Base-by-base conservation (phyloP, 1,140 invertebrate species). In the Lepidurus arcticus region DNA sequence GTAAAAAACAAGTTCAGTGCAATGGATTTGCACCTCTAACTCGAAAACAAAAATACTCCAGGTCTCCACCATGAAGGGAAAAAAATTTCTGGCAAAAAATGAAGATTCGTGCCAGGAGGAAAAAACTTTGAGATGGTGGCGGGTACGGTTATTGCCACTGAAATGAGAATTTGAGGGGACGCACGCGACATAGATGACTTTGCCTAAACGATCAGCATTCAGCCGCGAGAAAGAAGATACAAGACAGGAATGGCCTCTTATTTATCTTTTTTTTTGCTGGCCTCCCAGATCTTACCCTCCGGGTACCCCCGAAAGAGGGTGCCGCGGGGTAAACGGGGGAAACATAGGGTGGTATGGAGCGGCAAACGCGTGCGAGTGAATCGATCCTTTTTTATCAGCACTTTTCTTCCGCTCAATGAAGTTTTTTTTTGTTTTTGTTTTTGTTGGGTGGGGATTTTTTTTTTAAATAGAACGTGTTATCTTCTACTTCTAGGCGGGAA, bases 371-470 rank as follows among this genome's bases (percentile, higher is more conserved):
- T 34, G 34, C 34, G 34, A 34, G 34, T 65, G 53, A 65, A 65
- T 65, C 53, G 53, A 65, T 65, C 53, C 53, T 65, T 65, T 65
- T 65, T 65, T 65, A 65, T 65, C 53, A 65, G 53, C 21, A 13
- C 21, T 65, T 65, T 34, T 34, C 34, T 34, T 34, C 34, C 34
- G 34, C 34, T 3, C 0, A 34, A 34, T 34, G 4, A 34, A 34
- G 34, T 34, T 34, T 34, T 34, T 34, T 34, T 34, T 34, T 34
- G 4, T 34, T 34, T 34, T 34, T 34, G 34, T 34, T 34, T 34
- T 34, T 34, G 26, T 34, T 3, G 34, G 34, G 2, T 34, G 34
- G 34, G 34, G 34, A 13, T 65, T 65, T 16, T 10, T 65, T n/a
- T 65, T n/a, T 65, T 5, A 65, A 65, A 65, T 65, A 65, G 21